phyloP scores from a whole-genome alignment of 2,888 invertebrate genomes.

The Chydorus sphaericus region DNA sequence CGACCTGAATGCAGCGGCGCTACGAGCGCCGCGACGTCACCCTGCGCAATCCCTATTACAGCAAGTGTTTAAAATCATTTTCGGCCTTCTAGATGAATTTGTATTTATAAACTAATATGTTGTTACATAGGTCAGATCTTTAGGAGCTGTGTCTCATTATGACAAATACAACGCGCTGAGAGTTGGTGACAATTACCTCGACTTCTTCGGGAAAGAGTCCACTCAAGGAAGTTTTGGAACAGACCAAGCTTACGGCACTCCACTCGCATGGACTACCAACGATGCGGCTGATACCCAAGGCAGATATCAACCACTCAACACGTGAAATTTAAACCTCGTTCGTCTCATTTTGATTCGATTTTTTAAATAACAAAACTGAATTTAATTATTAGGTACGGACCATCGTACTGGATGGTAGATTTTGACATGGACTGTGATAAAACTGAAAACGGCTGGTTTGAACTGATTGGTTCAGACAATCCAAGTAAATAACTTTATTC shows the following conservation, averaged over 20 bases:
- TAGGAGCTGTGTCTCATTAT: conserved; percentile 16
- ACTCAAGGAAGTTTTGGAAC: conserved; percentile 18
- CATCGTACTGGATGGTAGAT: conserved; percentile 31
- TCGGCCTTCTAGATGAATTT: too few species aligned
- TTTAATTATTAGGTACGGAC: conserved; percentile 23
- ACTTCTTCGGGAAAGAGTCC: conserved; percentile 18
- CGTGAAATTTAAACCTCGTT: too few species aligned
- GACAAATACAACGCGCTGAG: conserved; percentile 19
- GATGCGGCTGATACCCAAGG: conserved; percentile 7
- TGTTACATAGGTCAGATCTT: conserved; percentile 9
- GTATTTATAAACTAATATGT: too few species aligned
- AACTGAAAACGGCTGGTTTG: conserved; percentile 31
- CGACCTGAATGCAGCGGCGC: conserved; percentile 17
- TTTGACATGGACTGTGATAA: conserved; percentile 30
- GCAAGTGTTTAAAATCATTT: too few species aligned
- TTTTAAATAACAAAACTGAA: too few species aligned
- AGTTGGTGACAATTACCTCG: conserved; percentile 18
- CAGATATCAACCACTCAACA: conserved; percentile 26
- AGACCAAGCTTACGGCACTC: conserved; percentile 17
- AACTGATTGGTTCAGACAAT: too few species aligned
- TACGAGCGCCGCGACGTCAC: conserved; percentile 16
- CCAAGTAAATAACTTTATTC: too few species aligned
- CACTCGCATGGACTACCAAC: conserved; percentile 19
- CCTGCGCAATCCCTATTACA: too few species aligned
- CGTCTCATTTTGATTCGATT: too few species aligned